Evolutionary conservation across 2,797 vertebrate species (phyloP), one percentile per base, ranked within the genome.

Genomic region (Pelodytes ibericus): DNA sequence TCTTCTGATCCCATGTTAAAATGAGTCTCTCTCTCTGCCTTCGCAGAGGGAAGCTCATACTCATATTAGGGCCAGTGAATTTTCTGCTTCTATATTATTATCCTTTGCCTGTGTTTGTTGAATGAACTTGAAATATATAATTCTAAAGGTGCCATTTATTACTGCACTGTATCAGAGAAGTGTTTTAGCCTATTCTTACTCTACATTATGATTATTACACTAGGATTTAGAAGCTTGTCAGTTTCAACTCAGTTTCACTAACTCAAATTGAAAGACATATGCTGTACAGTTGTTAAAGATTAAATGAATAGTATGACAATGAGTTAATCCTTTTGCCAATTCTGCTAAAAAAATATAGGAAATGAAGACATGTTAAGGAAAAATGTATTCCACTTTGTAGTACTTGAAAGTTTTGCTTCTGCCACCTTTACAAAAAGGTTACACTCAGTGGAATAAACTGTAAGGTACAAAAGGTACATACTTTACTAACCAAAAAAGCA

Each of bases 211-310:
- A 68, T 39, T 53, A 75, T 75, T 69, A 75, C 62, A 62, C 65
- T 59, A 59, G 65, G 74, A 75, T 61, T 68, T 68, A 75, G 29
- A 68, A 36, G 20, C 62, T 66, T 73, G 71, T 73, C 71, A 66
- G 22, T 44, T 66, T 75, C 64, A 74, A 39, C 65, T 41, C 29
- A 56, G 65, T 69, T 75, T 69, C 59, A 36, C 30, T 53, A 60
- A 27, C 44, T 27, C 24, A 39, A 75, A 30, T 30, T 75, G 74
- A 69, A 60, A 75, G 30, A 62, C 65, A 69, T 62, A 41, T 75
- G 57, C 58, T 51, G 58, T 53, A 75, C 41, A 62, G 44, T 69
- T 53, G 44, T 62, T 69, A 75, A 61, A 75, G 57, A 69, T 75
- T 75, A 69, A 75, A 69, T 67, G 56, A 60, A 60, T 68, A 47